phyloP scores from a whole-genome alignment of 2,888 invertebrate genomes.

The Parelbella ahira region DNA sequence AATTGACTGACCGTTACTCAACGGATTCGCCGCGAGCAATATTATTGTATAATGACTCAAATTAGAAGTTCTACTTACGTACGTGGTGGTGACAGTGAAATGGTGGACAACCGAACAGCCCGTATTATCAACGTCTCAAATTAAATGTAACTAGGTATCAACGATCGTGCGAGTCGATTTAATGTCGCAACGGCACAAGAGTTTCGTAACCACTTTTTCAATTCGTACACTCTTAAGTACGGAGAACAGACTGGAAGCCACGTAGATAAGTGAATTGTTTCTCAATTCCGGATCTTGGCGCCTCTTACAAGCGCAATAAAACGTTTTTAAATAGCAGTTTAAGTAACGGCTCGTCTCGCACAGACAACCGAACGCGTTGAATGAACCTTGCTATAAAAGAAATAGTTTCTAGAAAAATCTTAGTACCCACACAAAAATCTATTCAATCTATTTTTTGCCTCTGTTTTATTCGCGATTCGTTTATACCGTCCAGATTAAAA shows the following conservation, averaged over 20 bases:
- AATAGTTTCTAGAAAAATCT: not conserved
- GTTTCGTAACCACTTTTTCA: conserved; percentile 31
- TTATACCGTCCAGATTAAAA: too few relatives aligned
- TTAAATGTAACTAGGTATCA: conserved; percentile 29
- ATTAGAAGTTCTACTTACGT: conserved; percentile 9
- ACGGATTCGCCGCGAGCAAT: conserved; percentile 6
- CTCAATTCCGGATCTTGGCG: too few relatives aligned
- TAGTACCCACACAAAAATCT: too few relatives aligned
- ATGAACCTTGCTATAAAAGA: too few relatives aligned
- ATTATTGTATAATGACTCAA: conserved; percentile 17
- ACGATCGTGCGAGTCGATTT: conserved; percentile 26
- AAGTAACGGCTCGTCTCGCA: not conserved
- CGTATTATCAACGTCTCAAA: conserved; percentile 5
- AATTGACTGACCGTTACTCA: conserved; percentile 10
- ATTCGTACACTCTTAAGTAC: not conserved
- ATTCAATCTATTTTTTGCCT: too few relatives aligned
- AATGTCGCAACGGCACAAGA: conserved; percentile 30
- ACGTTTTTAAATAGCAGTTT: conserved; percentile 4
- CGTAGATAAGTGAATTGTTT: conserved; percentile 24
- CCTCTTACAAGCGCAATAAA: conserved; percentile 20
- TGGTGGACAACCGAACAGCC: conserved; percentile 6
- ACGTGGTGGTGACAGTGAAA: not conserved
- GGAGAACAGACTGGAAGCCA: conserved; percentile 12
- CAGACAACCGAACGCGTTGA: too few relatives aligned
- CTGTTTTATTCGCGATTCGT: too few relatives aligned